phyloP scores from a whole-genome alignment of 2,888 invertebrate species.

The Archips crataeganus region DNA sequence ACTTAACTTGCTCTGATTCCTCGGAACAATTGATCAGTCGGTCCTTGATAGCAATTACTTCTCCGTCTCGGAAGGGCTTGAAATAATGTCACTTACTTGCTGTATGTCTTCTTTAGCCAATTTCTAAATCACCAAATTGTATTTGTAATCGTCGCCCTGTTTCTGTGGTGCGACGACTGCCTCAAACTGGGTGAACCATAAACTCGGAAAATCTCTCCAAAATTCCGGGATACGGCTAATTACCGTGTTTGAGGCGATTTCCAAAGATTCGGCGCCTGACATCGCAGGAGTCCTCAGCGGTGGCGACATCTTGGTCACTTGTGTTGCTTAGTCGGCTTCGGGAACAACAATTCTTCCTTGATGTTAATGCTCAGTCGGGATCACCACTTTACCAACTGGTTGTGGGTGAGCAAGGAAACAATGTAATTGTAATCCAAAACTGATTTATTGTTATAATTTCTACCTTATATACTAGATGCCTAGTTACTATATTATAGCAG shows the following conservation, averaged over 20 bases:
- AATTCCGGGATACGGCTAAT: slow-evolving; percentile 21
- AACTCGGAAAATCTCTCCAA: slow-evolving; percentile 19
- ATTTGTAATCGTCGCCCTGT: slow-evolving; percentile 25
- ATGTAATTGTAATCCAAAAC: too few relatives aligned
- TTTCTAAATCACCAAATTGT: slow-evolving; percentile 15
- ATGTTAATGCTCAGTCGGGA: too few relatives aligned
- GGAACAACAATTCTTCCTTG: too few relatives aligned
- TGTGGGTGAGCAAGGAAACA: too few relatives aligned
- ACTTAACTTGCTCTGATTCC: background rate
- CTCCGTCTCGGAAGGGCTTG: background rate
- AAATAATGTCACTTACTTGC: background rate
- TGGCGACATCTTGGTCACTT: background rate
- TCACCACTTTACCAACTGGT: too few relatives aligned
- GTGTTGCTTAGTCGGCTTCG: too few relatives aligned
- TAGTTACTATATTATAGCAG: too few relatives aligned
- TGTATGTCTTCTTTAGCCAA: background rate
- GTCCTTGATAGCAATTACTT: background rate
- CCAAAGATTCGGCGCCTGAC: background rate
- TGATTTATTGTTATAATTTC: too few relatives aligned
- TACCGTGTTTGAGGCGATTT: background rate
- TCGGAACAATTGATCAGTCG: background rate
- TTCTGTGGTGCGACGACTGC: slow-evolving; percentile 23
- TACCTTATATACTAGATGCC: too few relatives aligned
- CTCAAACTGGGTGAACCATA: slow-evolving; percentile 37
- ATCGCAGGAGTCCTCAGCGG: background rate